Conservation (phyloP, 1,140 invertebrate species). For the Hyles vespertilio region DNA sequence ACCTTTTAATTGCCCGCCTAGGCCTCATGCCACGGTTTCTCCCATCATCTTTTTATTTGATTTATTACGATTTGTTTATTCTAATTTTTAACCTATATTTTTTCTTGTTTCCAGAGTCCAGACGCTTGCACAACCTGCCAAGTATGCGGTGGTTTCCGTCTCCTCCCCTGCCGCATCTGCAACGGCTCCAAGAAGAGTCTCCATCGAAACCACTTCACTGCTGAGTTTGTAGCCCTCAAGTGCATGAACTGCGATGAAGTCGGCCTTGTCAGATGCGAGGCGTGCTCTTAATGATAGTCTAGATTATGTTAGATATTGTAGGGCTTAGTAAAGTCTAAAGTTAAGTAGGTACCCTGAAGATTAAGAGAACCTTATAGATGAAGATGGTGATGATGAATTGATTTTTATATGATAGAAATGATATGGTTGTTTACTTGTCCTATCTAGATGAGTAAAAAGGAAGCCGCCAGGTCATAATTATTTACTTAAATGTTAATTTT, state of each 20-base stretch:
- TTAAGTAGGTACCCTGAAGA: too few relatives aligned
- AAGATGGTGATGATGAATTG: not conserved
- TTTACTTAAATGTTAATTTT: too few relatives aligned
- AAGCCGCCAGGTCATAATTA: too few relatives aligned
- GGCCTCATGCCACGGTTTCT: too few relatives aligned
- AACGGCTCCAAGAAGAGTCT: conserved; percentile 97
- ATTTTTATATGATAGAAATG: not conserved
- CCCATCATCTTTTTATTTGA: too few relatives aligned
- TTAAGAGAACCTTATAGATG: too few relatives aligned
- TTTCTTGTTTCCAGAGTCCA: conserved; percentile 81
- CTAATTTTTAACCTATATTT: not conserved
- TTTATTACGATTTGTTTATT: too few relatives aligned
- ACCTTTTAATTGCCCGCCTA: too few relatives aligned
- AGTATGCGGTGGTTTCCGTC: conserved; percentile 92
- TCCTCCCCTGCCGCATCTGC: conserved; percentile 92
- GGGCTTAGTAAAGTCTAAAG: too few relatives aligned
- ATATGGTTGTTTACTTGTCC: not conserved
- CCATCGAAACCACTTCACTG: conserved; percentile 94
- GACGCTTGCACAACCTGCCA: conserved; percentile 87
- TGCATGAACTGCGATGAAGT: conserved; percentile 98
- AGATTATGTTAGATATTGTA: too few relatives aligned
- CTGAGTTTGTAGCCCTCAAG: conserved; percentile 95
- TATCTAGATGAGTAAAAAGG: too few relatives aligned
- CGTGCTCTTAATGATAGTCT: conserved; percentile 75
- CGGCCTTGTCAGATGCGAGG: conserved; percentile 90